A percentile compares a stretch with the other conserved stretches of the same genome.
These are phyloP conservation scores for Lagria hirta DNA, from an alignment of 2,888 invertebrate species.

Conservation along the genomic window DNA sequence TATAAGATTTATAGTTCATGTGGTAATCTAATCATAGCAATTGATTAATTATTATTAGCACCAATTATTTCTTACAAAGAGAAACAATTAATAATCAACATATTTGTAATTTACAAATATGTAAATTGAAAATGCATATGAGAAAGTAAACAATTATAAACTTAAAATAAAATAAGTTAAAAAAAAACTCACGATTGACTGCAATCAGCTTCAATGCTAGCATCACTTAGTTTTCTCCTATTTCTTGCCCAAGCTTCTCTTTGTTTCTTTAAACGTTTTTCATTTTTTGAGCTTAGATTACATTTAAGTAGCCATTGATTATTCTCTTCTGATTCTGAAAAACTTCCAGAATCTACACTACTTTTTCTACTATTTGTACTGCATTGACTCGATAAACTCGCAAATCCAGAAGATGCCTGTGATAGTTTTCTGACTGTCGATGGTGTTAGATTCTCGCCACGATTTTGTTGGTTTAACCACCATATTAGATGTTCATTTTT, in stretches of 20 bases:
- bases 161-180: conserved; percentile 24
- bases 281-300: conserved; percentile 47
- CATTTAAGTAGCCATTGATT: conserved; percentile 49
- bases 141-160: no score
- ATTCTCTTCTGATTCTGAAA: conserved; percentile 51
- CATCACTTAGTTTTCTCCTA: conserved; percentile 49
- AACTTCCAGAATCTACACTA: conserved; percentile 52
- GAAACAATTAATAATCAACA: no score
- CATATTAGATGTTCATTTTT: conserved; percentile 52
- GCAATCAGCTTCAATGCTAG: conserved; percentile 38
- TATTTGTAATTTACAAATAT: no score
- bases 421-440: conserved; percentile 39
- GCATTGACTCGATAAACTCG: conserved; percentile 43
- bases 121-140: no score
- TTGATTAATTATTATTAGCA: no score
- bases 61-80: no score
- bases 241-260: conserved; percentile 54
- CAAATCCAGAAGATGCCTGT: conserved; percentile 44
- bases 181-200: conserved; percentile 43
- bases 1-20: no score
- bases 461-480: conserved; percentile 52
- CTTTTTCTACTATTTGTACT: conserved; percentile 49
- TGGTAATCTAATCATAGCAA: no score
- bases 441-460: conserved; percentile 45
- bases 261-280: conserved; percentile 51